These are phyloP conservation scores for Dinoponera quadriceps DNA, from an alignment of 1,140 invertebrate genomes.

Conservation along the genomic window DNA sequence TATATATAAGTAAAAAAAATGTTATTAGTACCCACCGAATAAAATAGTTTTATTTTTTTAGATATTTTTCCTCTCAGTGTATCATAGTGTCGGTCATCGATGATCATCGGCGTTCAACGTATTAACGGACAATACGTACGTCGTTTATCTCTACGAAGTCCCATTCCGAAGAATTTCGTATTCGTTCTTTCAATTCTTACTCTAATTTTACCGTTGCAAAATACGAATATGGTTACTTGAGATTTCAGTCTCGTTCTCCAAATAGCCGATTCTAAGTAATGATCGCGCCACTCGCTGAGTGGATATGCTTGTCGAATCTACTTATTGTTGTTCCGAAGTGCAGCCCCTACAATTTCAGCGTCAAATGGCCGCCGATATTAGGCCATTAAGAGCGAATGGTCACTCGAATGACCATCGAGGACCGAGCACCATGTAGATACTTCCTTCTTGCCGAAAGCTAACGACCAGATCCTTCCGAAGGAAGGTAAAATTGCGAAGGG, in stretches of 20 bases:
- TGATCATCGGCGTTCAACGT: too few relatives aligned
- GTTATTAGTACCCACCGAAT: too few relatives aligned
- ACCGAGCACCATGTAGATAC: not conserved
- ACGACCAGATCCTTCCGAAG: conserved; percentile 33
- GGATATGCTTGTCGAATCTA: not conserved
- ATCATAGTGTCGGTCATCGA: too few relatives aligned
- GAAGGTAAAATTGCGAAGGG: conserved; percentile 36
- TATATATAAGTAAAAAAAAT: too few relatives aligned
- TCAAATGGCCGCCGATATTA: not conserved
- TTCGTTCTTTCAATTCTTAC: too few relatives aligned
- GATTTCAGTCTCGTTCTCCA: not conserved
- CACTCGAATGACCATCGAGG: conserved; percentile 24
- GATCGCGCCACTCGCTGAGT: not conserved
- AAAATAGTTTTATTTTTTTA: too few relatives aligned
- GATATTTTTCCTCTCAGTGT: too few relatives aligned
- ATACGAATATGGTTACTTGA: too few relatives aligned
- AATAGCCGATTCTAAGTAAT: not conserved
- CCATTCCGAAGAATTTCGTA: too few relatives aligned
- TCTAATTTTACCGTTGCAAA: too few relatives aligned
- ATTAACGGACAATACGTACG: too few relatives aligned
- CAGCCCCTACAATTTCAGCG: not conserved
- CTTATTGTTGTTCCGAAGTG: not conserved
- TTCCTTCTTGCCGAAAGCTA: conserved; percentile 27
- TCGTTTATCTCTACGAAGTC: too few relatives aligned
- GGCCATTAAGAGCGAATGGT: conserved; percentile 12